Evolutionary conservation across 1,140 invertebrate genomes (phyloP), one percentile per base, ranked within the genome.

Genomic region (Meloidogyne hapla): DNA sequence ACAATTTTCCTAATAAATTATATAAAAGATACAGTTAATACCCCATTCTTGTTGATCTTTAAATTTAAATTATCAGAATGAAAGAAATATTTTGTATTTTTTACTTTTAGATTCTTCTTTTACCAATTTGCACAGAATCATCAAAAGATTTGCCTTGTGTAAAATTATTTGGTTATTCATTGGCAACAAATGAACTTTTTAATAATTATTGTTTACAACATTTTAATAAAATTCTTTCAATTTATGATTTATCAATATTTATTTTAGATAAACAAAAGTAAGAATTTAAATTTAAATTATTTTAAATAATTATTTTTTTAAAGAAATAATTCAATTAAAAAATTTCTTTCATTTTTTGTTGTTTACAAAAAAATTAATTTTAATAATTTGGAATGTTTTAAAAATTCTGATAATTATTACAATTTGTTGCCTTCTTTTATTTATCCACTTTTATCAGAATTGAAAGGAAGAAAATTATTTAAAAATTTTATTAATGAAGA

Each of bases 291-390:
- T 42, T 42, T 56, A 8, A 0, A n/a, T 8, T n/a, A 56, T 21
- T 56, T 56, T 56, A 56, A 56, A n/a, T n/a, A n/a, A n/a, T 56
- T n/a, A 48, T 48, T 56, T 56, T 56, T 56, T n/a, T n/a, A 42
- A 42, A 42, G 48, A n/a, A 56, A 56, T 56, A 6, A 56, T n/a
- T n/a, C 6, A 56, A 56, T 56, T n/a, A 56, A 56, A 56, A n/a
- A 4, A 56, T 56, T 56, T 56, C 8, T 56, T n/a, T 56, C 48
- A 8, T 18, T 56, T 56, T 56, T 8, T 56, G 18, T 9, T n/a
- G 1, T 56, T 56, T 56, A 56, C 48, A 56, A 56, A 56, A 56
- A 56, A 56, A 6, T n/a, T 8, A n/a, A 56, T n/a, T 56, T 56
- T n/a, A 6, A 56, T 56, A 48, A 56, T 56, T 56, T 1, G 3